Conservation (phyloP, 2,888 invertebrate species). For the Piscicola geometra region DNA sequence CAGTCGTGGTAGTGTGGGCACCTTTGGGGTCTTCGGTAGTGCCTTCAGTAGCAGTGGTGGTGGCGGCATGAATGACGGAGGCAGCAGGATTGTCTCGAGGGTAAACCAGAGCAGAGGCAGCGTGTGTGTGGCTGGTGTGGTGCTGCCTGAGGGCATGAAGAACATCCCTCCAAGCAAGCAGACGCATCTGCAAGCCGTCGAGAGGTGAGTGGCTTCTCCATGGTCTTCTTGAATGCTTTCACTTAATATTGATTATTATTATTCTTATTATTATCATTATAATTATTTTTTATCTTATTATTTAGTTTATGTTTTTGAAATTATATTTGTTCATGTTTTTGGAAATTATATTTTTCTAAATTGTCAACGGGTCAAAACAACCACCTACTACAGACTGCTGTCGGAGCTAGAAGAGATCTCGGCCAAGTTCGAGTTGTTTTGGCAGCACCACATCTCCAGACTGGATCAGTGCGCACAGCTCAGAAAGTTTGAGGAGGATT, state of each 20-base stretch:
- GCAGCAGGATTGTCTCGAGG: too few species aligned
- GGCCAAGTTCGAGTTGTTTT: constrained; percentile 86
- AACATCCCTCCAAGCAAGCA: constrained; percentile 53
- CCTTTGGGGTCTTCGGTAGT: background rate
- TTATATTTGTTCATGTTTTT: too few species aligned
- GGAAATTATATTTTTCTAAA: too few species aligned
- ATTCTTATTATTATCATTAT: background rate
- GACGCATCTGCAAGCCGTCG: constrained; percentile 80
- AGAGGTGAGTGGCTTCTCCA: too few species aligned
- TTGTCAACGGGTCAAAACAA: too few species aligned
- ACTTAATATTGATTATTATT: too few species aligned
- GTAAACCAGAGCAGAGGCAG: constrained; percentile 43
- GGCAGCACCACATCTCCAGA: constrained; percentile 80
- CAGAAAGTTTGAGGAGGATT: constrained; percentile 88
- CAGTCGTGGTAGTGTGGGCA: background rate
- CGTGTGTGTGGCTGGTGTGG: constrained; percentile 36
- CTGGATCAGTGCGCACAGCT: constrained; percentile 83
- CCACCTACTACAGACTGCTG: constrained; percentile 67
- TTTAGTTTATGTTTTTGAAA: too few species aligned
- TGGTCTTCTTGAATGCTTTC: too few species aligned
- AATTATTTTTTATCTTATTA: too few species aligned
- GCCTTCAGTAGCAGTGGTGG: background rate
- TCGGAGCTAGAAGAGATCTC: constrained; percentile 91
- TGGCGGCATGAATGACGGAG: background rate
- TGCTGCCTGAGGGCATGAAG: constrained; percentile 24